A percentile compares a stretch with the other conserved stretches of the same genome.
phyloP scores from a whole-genome alignment of 2,888 invertebrate species.

The Macaria liturata region DNA sequence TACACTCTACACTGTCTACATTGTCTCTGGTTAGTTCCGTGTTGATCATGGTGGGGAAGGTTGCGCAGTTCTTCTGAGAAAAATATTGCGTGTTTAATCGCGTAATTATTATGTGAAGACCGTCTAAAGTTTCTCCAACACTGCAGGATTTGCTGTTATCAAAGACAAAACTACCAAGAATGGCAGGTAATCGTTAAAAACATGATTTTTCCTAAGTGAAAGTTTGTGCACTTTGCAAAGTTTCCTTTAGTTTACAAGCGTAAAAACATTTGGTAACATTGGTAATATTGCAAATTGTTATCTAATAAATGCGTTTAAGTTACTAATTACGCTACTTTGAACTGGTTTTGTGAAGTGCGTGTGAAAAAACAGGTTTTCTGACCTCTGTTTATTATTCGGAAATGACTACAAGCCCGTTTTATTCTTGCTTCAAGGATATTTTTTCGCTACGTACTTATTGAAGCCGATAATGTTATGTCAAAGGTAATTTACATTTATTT shows the following conservation, averaged over 20 bases:
- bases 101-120: slow-evolving; percentile 57
- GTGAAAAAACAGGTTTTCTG: slow-evolving; percentile 21
- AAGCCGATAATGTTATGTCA: not conserved
- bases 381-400: slow-evolving; percentile 22
- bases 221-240: slow-evolving; percentile 44
- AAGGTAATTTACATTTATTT: slow-evolving; percentile 1
- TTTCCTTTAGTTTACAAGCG: not conserved
- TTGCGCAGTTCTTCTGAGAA: slow-evolving; percentile 46
- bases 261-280: too few relatives aligned
- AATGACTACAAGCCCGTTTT: slow-evolving; percentile 11
- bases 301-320: not conserved
- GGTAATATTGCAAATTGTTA: not conserved
- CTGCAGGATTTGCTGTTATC: slow-evolving; percentile 54
- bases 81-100: slow-evolving; percentile 49
- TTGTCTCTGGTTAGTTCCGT: slow-evolving; percentile 50
- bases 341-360: slow-evolving; percentile 9
- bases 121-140: slow-evolving; percentile 42
- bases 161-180: slow-evolving; percentile 43
- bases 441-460: slow-evolving; percentile 7
- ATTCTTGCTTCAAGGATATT: slow-evolving; percentile 24
- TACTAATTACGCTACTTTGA: slow-evolving; percentile 1
- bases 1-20: not conserved
- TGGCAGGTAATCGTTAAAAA: slow-evolving; percentile 54
- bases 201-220: slow-evolving; percentile 55
- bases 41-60: slow-evolving; percentile 54